phyloP scores from a whole-genome alignment of 2,113 vertebrate species.

The Lepisosteus oculatus region DNA sequence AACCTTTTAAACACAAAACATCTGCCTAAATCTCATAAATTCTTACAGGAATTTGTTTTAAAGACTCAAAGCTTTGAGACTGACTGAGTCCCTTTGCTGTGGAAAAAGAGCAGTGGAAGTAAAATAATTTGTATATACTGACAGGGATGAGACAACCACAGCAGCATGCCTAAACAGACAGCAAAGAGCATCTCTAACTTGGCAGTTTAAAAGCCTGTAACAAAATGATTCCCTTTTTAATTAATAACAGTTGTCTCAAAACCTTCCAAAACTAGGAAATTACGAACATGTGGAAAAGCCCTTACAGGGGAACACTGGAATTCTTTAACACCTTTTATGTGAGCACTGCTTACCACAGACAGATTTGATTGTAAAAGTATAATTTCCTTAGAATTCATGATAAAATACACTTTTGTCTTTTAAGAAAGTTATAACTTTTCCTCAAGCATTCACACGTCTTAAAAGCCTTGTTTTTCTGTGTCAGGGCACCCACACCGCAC shows the following conservation, averaged over 20 bases:
- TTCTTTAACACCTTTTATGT: too few relatives aligned
- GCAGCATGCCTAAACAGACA: neutral
- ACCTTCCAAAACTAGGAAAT: constrained; percentile 58
- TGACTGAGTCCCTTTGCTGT: constrained; percentile 28
- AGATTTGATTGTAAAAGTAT: too few relatives aligned
- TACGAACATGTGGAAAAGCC: constrained; percentile 52
- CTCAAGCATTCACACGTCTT: too few relatives aligned
- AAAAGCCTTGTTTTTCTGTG: too few relatives aligned
- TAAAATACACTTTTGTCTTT: too few relatives aligned
- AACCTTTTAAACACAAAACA: constrained; percentile 60
- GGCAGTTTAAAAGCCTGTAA: constrained; percentile 54
- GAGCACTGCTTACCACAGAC: too few relatives aligned
- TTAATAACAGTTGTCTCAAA: constrained; percentile 58
- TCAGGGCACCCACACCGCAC: too few relatives aligned
- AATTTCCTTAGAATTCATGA: constrained; percentile 25
- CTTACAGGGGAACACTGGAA: too few relatives aligned
- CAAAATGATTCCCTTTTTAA: constrained; percentile 64
- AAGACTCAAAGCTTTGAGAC: constrained; percentile 31
- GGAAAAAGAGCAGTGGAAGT: neutral
- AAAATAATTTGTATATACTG: constrained; percentile 15
- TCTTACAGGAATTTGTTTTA: constrained; percentile 52
- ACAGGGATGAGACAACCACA: constrained; percentile 32
- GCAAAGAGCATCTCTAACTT: constrained; percentile 41
- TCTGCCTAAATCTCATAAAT: constrained; percentile 57
- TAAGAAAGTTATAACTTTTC: too few relatives aligned